Base-by-base conservation (phyloP, 2,113 vertebrate genomes). In the Gallinago media region DNA sequence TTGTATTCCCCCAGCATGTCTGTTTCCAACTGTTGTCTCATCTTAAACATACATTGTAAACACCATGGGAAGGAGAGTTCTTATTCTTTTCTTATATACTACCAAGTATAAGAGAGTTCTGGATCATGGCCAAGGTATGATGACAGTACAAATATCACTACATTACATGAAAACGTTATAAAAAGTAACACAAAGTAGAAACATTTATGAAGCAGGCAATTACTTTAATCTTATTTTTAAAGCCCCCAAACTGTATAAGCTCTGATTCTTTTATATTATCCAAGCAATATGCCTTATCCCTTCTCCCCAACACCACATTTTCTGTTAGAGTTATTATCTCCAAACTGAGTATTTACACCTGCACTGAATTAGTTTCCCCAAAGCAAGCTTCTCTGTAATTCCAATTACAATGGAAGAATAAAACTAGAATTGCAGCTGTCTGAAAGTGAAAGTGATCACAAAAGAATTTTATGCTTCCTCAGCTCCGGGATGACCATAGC, bases 51-150 rank as follows among this genome's bases (percentile, higher is more conserved):
- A 46, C 7, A 31, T 8, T 78, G 47, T 40, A 92, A 94, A 85
- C 46, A 83, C 7, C 31, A 44, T 0, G 0, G 19, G 44, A 56
- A 85, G 79, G 18, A 76, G 4, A 44, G 5, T 44, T 78, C 15
- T 59, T 75, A 26, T 8, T 62, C 25, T 65, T 72, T 71, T 40
- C 63, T 76, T 80, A 65, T 36, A 12, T 10, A 54, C 11, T 29
- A 56, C 6, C 49, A 34, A 34, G 14, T 15, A 27, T 21, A 50
- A 58, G 12, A 26, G 11, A 65, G n/a, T 23, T n/a, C 25, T 46
- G 31, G n/a, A 73, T 9, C 4, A 23, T 6, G 16, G 12, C 12
- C 27, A 73, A 23, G 8, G 17, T 40, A 77, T 54, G 58, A 82
- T 27, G 18, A 42, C 6, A 55, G 14, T 40, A 27, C 8, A 61